A percentile compares a stretch with the other conserved stretches of the same genome.
Conservation (phyloP, 2,888 invertebrate genomes). For the Drosophila mercatorum region DNA sequence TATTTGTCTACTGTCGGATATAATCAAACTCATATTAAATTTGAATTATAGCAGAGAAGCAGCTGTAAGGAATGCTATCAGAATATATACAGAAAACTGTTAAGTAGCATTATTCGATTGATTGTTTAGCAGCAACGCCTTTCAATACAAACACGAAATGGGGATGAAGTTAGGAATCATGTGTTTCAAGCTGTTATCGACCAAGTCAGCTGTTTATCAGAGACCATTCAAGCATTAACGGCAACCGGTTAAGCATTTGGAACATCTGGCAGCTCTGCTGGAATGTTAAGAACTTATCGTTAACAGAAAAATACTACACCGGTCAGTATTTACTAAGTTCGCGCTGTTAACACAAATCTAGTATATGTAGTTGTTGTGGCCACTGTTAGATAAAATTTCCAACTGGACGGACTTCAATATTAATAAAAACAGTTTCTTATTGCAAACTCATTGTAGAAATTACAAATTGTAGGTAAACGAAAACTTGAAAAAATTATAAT, state of each 20-base stretch:
- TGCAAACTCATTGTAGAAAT: conserved; percentile 4
- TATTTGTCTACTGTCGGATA: not conserved
- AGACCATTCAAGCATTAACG: not conserved
- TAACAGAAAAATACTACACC: conserved; percentile 10
- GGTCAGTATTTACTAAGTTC: not conserved
- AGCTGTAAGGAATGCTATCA: not conserved
- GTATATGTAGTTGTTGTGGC: not conserved
- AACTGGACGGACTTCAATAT: not conserved
- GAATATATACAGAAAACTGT: not conserved
- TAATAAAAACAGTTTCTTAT: not conserved
- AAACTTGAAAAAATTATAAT: not conserved
- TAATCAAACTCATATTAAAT: not conserved
- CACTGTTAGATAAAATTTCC: conserved; percentile 19
- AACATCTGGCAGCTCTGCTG: conserved; percentile 14
- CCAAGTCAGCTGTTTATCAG: not conserved
- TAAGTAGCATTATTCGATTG: conserved; percentile 5
- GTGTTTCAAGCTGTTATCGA: not conserved
- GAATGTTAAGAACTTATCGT: not conserved
- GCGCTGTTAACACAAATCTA: not conserved
- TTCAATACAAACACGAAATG: not conserved
- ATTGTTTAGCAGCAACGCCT: not conserved
- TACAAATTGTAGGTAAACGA: not conserved
- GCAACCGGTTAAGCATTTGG: not conserved
- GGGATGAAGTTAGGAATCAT: not conserved
- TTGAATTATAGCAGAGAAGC: not conserved